These are phyloP conservation scores for Helicoverpa assulta DNA, from an alignment of 2,888 invertebrate species.

Conservation along the genomic window DNA sequence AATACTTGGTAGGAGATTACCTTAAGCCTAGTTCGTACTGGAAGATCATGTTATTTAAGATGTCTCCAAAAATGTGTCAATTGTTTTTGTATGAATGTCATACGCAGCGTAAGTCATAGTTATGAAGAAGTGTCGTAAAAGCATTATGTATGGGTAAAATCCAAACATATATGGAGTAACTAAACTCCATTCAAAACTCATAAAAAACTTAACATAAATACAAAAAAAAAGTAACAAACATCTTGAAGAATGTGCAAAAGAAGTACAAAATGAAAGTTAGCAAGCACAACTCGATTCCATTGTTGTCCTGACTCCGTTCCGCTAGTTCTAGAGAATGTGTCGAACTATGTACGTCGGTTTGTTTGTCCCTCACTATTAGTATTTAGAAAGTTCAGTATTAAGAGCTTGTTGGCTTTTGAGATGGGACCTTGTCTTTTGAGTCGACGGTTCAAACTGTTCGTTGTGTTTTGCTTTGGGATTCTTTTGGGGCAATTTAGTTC, in stretches of 20 bases:
- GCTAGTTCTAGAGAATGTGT: constrained; percentile 56
- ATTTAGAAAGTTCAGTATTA: constrained; percentile 59
- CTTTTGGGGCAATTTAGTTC: neutral
- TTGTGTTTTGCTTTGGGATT: neutral
- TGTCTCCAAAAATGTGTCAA: neutral
- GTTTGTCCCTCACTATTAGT: constrained; percentile 59
- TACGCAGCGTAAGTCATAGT: too few species aligned
- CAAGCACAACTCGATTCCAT: constrained; percentile 43
- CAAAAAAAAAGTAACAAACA: constrained; percentile 38
- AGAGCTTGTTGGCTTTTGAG: constrained; percentile 55
- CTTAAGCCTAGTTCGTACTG: neutral
- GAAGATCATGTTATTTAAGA: neutral
- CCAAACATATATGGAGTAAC: too few species aligned
- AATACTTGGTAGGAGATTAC: neutral
- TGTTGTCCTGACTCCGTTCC: constrained; percentile 58
- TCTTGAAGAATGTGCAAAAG: constrained; percentile 47
- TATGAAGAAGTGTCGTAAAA: too few species aligned
- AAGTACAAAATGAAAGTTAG: constrained; percentile 62
- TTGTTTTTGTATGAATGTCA: too few species aligned
- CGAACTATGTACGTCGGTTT: constrained; percentile 54
- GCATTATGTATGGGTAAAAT: too few species aligned
- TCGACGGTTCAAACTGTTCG: constrained; percentile 16
- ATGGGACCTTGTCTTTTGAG: constrained; percentile 28
- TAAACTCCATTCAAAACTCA: too few species aligned
- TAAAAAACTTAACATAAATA: neutral